These are phyloP conservation scores for Odontothrips loti DNA, from an alignment of 2,888 invertebrate species.

Conservation along the genomic window DNA sequence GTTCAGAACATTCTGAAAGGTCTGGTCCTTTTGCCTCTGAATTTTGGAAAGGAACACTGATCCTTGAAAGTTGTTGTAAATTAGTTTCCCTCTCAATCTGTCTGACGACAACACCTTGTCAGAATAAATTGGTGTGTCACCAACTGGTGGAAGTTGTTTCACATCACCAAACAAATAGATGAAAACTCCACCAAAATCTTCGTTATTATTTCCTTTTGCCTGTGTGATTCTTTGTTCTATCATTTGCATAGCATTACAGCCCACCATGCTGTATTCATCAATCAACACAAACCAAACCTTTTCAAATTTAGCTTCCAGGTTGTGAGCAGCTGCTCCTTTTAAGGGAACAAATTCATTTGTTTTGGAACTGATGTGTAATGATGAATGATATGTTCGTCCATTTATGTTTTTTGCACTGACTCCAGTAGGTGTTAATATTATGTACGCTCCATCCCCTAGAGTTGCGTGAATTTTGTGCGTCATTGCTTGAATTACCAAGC, in stretches of 20 bases:
- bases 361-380: too few relatives aligned
- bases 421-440: too few relatives aligned
- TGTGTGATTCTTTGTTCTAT: too few relatives aligned
- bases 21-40: neutral
- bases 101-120: neutral
- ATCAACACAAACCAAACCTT: neutral
- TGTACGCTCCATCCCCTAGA: too few relatives aligned
- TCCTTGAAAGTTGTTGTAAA: neutral
- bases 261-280: too few relatives aligned
- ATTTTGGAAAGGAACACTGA: neutral
- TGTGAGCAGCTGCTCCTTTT: neutral
- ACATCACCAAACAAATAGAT: neutral
- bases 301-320: neutral
- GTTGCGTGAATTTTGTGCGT: too few relatives aligned
- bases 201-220: too few relatives aligned
- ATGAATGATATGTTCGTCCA: too few relatives aligned
- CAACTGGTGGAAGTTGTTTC: neutral
- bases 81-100: neutral
- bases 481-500: conserved; percentile 28
- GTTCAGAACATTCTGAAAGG: neutral
- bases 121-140: neutral
- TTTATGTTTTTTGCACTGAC: too few relatives aligned
- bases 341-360: neutral
- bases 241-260: too few relatives aligned
- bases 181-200: neutral